Evolutionary conservation across 1,140 invertebrate species (phyloP).

Genomic region (Dendroctonus ponderosae): DNA sequence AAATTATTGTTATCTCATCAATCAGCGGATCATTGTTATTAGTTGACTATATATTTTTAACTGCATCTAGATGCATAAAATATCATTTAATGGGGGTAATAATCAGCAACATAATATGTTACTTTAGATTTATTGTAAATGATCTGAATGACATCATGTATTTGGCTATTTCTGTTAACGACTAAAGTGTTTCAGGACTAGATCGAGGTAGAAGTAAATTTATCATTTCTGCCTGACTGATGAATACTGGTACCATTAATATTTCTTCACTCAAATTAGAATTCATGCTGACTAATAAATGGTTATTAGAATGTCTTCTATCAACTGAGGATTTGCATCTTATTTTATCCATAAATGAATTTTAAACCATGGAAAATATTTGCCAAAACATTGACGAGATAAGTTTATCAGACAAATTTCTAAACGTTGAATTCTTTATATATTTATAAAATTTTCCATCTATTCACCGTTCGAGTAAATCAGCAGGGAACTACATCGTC

Average conservation of each 20-base stretch:
- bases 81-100: conserved; percentile 16
- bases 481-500: too few relatives aligned
- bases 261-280: conserved; percentile 3
- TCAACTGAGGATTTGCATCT: too few relatives aligned
- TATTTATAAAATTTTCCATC: too few relatives aligned
- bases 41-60: conserved; percentile 36
- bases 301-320: conserved; percentile 1
- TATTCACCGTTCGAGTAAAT: too few relatives aligned
- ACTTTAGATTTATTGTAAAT: conserved; percentile 20
- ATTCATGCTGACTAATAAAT: neutral
- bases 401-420: too few relatives aligned
- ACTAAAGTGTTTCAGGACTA: conserved; percentile 5
- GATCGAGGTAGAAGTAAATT: neutral
- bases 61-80: conserved; percentile 30
- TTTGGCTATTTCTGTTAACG: conserved; percentile 12
- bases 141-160: conserved; percentile 20
- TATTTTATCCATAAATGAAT: too few relatives aligned
- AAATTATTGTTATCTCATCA: conserved; percentile 35
- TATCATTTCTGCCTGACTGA: neutral
- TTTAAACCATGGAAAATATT: too few relatives aligned
- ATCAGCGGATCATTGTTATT: conserved; percentile 33
- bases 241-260: neutral
- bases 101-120: conserved; percentile 21
- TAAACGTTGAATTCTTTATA: too few relatives aligned
- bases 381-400: too few relatives aligned